phyloP scores from a whole-genome alignment of 2,888 invertebrate genomes.

The Anoplius nigerrimus region DNA sequence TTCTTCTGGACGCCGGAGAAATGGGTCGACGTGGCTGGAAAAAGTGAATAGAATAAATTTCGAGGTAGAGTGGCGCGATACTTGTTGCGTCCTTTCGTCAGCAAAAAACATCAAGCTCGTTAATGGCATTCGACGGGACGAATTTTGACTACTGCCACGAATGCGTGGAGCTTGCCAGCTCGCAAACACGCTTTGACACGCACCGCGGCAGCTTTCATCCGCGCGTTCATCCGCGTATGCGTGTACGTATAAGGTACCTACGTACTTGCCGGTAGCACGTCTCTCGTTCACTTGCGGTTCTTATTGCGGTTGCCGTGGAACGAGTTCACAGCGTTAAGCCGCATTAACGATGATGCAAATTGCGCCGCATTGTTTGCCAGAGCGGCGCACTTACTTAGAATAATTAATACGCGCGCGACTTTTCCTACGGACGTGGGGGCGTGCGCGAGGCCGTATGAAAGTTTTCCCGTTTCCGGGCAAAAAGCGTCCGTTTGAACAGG shows the following conservation, averaged over 20 bases:
- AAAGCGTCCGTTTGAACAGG: no score
- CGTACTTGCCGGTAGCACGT: neutral
- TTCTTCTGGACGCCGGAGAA: no score
- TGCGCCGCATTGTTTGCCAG: slow-evolving; percentile 25
- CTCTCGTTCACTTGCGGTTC: slow-evolving; percentile 17
- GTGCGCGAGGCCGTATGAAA: neutral
- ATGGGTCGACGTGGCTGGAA: slow-evolving; percentile 1
- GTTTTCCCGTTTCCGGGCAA: no score
- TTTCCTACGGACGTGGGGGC: neutral
- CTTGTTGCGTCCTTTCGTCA: slow-evolving; percentile 19
- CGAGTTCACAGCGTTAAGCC: slow-evolving; percentile 41
- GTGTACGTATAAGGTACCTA: neutral
- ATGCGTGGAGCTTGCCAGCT: no score
- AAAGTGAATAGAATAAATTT: slow-evolving; percentile 26
- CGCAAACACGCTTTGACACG: neutral
- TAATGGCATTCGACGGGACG: slow-evolving; percentile 29
- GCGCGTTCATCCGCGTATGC: neutral
- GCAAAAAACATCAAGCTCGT: slow-evolving; percentile 28
- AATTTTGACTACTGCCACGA: neutral
- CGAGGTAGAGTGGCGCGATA: slow-evolving; percentile 6
- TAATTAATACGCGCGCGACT: neutral
- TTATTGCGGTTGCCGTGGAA: slow-evolving; percentile 16
- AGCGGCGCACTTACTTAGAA: neutral
- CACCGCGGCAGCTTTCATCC: neutral
- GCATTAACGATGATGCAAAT: slow-evolving; percentile 33